These are phyloP conservation scores for Notothenia rossii DNA, from an alignment of 2,113 vertebrate genomes.

Conservation along the genomic window DNA sequence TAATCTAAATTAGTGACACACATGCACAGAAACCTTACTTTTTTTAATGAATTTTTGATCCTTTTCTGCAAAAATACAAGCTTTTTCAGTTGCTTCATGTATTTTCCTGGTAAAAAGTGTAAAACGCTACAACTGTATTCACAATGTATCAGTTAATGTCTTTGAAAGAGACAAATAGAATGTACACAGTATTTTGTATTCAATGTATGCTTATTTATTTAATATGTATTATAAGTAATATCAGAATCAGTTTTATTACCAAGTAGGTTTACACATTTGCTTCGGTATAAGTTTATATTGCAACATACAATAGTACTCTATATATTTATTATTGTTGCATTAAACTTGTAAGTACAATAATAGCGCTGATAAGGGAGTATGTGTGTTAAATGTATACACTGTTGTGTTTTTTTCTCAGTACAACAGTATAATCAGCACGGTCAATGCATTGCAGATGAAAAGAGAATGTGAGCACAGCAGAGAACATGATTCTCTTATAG, in stretches of 20 bases:
- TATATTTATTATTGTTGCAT: neutral
- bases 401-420: neutral
- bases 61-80: neutral
- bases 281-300: neutral
- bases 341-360: neutral
- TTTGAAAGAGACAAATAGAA: neutral
- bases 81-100: too few species aligned
- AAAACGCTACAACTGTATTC: neutral
- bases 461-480: neutral
- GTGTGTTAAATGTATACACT: neutral
- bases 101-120: too few species aligned
- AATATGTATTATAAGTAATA: neutral
- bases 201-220: neutral
- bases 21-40: neutral
- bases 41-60: neutral
- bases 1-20: neutral
- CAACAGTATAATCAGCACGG: too few species aligned
- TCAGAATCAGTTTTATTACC: too few species aligned
- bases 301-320: neutral
- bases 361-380: neutral
- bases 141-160: neutral
- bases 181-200: neutral
- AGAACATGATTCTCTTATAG: neutral
- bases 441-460: neutral
- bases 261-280: too few species aligned